Base-by-base conservation (phyloP, 2,888 invertebrate genomes). In the Limnephilus rhombicus region DNA sequence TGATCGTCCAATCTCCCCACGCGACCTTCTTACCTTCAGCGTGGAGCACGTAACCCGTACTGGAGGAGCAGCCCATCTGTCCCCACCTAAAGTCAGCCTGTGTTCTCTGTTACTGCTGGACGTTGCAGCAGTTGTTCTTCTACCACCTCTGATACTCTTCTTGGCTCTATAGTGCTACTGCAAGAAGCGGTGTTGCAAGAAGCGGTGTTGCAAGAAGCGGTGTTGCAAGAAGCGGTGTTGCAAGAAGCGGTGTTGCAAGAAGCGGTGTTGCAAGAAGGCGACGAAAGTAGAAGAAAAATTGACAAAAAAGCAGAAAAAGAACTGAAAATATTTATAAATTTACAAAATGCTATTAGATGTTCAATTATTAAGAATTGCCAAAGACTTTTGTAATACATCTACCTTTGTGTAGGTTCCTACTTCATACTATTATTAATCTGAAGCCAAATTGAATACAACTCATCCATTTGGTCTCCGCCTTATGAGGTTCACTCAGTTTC, bases 11-110 rank as follows among this genome's bases (percentile, higher is more conserved):
- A 91, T 93, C 80, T 45, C 68, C 13, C 93, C 93, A 0, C 85
- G 92, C 0, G 91, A 93, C 83, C 53, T 92, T 15, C 81, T 93
- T 1, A 49, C 87, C 4, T 93, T 68, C 88, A 88, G 90, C 92
- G 2, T 68, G 0, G 68, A 68, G 68, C 45, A 83, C 82, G 9
- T 92, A 92, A 87, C 92, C 93, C 82, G 92, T 91, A 68, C 11
- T 83, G 93, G 31, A 24, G 93, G 68, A 92, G 93, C 93, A 0
- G n/a, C n/a, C n/a, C n/a, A n/a, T n/a, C n/a, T n/a, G n/a, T n/a
- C n/a, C n/a, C n/a, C n/a, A n/a, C n/a, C 93, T 3, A 41, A 34
- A 7, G 49, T 93, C 31, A 5, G 68, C 24, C 68, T 68, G 5
- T 68, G 68, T 18, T 24, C 18, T 5, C 68, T 68, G 18, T 24